Conservation (phyloP, 1,140 invertebrate genomes). For the Pectinophora gossypiella region DNA sequence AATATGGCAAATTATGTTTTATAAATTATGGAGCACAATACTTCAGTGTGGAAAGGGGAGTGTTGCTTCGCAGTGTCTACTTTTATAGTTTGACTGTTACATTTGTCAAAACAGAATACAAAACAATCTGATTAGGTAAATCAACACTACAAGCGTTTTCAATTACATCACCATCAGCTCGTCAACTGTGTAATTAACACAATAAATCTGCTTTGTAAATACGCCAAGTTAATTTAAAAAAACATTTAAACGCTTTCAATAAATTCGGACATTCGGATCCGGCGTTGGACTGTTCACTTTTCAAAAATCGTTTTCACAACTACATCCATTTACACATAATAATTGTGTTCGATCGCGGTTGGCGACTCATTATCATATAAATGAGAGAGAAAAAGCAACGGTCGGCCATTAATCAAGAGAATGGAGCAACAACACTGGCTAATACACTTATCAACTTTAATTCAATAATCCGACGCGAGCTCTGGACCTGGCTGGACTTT, state of each 20-base stretch:
- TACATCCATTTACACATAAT: constrained; percentile 53
- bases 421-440: constrained; percentile 69
- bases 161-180: constrained; percentile 50
- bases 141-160: constrained; percentile 59
- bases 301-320: background rate
- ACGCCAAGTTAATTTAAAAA: constrained; percentile 62
- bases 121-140: constrained; percentile 66
- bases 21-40: too few species aligned
- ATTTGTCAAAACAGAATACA: constrained; percentile 16
- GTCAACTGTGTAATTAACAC: constrained; percentile 60
- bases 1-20: too few species aligned
- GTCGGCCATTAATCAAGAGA: constrained; percentile 68
- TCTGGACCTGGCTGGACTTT: constrained; percentile 47
- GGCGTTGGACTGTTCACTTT: background rate
- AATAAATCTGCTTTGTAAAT: constrained; percentile 50
- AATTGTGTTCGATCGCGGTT: constrained; percentile 60
- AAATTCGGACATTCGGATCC: background rate
- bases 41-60: too few species aligned
- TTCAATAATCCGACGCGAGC: constrained; percentile 62
- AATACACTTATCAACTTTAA: constrained; percentile 74
- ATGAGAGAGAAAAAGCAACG: constrained; percentile 73
- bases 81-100: too few species aligned
- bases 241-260: constrained; percentile 29
- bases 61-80: too few species aligned
- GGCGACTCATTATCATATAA: constrained; percentile 70